Evolutionary conservation across 1,140 invertebrate genomes (phyloP), one percentile per base, ranked within the genome.

Genomic region (Drosophila ananassae): DNA sequence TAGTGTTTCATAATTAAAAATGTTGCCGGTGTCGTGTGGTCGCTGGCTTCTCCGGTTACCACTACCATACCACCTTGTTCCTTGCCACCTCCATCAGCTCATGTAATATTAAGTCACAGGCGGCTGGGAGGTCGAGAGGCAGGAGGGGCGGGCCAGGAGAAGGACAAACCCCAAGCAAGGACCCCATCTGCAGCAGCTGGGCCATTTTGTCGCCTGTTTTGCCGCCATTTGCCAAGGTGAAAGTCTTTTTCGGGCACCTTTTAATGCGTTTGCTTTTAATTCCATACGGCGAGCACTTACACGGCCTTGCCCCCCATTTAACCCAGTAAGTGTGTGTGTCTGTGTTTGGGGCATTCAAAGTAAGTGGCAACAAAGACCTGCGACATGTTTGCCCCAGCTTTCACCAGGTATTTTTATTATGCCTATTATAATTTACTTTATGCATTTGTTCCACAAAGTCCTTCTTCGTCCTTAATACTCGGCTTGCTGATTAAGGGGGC

Each of bases 1-100:
- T 91, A 91, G 89, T 91, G 90, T 90, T 91, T 89, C 82, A 91
- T 91, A 91, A 91, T 91, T 91, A 91, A 91, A 91, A 91, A 91
- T 82, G 89, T 91, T 89, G 76, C 83, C 76, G 63, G 81, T 80
- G 60, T 74, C 72, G 72, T 76, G 61, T 76, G 61, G 61, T 58
- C 61, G 64, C 51, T 32, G 22, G 39, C 50, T 50, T 69, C 66
- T 69, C 66, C 64, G 34, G 67, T 71, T 71, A 69, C 39, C 22
- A 28, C 47, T 24, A 22, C 48, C 32, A 61, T 37, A 3, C 34
- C 34, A 28, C 25, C 25, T 28, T 28, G 25, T n/a, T 37, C 9
- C 3, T 34, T 37, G 34, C 47, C 53, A 21, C 46, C 17, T 39
- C 56, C 62, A 61, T 64, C 47, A 64, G 55, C 76, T 79, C 89